These are phyloP conservation scores for Drosophila affinis DNA, from an alignment of 2,888 invertebrate genomes.

Conservation along the genomic window DNA sequence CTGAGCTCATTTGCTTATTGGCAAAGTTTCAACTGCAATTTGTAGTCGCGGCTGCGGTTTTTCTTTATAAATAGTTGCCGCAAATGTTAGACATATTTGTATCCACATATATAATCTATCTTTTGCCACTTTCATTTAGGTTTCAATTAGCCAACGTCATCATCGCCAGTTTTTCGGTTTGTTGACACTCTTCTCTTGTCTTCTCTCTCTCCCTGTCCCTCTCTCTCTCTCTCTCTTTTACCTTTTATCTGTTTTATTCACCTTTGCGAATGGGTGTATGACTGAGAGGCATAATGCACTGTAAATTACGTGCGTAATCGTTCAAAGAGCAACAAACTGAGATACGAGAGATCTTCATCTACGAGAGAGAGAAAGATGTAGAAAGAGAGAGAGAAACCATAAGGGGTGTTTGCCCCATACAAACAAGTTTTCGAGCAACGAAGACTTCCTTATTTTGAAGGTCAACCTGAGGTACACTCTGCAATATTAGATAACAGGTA, in stretches of 20 bases:
- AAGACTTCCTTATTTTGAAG: conserved; percentile 29
- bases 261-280: conserved; percentile 1
- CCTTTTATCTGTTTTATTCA: conserved; percentile 1
- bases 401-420: conserved; percentile 18
- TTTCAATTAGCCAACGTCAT: conserved; percentile 61
- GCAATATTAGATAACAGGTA: background rate
- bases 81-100: conserved; percentile 27
- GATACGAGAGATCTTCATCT: background rate
- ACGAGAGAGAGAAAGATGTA: background rate
- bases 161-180: conserved; percentile 51
- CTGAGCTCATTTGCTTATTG: conserved; percentile 50
- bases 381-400: conserved; percentile 4
- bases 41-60: conserved; percentile 36
- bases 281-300: background rate
- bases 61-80: conserved; percentile 63
- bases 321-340: background rate
- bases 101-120: conserved; percentile 14
- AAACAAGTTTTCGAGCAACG: conserved; percentile 30
- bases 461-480: conserved; percentile 9
- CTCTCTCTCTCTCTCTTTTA: conserved; percentile 3
- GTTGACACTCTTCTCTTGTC: conserved; percentile 39
- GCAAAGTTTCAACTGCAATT: conserved; percentile 69
- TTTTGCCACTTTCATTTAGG: conserved; percentile 42
- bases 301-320: background rate
- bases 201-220: background rate